Percentiles rank a stretch among this genome's conserved stretches.
Conservation (phyloP, 1,140 invertebrate species). For the Episyrphus balteatus region DNA sequence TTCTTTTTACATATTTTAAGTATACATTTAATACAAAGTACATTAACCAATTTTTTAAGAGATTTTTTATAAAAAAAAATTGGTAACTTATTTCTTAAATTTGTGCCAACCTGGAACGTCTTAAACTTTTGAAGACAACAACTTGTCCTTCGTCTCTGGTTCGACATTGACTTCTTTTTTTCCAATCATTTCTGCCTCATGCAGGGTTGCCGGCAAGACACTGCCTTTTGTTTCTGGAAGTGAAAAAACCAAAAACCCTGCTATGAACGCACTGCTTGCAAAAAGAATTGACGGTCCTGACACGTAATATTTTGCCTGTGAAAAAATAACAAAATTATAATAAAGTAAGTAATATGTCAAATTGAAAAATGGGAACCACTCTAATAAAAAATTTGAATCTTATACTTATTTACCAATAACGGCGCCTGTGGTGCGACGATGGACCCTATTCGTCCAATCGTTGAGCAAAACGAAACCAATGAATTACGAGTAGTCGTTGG, state of each 20-base stretch:
- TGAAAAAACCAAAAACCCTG: conserved; percentile 47
- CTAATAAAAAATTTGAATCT: too few species aligned
- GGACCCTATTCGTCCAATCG: conserved; percentile 59
- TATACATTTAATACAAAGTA: too few species aligned
- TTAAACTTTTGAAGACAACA: too few species aligned
- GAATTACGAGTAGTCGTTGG: conserved; percentile 56
- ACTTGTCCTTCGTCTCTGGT: too few species aligned
- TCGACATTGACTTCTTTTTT: conserved; percentile 8
- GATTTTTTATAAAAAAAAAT: too few species aligned
- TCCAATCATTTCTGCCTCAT: conserved; percentile 50
- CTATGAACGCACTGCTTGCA: conserved; percentile 43
- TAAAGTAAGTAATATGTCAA: too few species aligned
- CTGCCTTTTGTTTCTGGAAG: conserved; percentile 58
- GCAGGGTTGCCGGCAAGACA: conserved; percentile 56
- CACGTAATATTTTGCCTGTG: conserved; percentile 40
- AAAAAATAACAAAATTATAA: neutral
- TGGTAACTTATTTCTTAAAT: too few species aligned
- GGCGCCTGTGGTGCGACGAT: conserved; percentile 62
- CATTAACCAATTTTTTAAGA: too few species aligned
- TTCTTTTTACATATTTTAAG: too few species aligned
- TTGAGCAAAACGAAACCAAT: conserved; percentile 55
- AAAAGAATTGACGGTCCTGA: conserved; percentile 53
- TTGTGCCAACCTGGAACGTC: too few species aligned
- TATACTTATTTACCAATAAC: conserved; percentile 43
- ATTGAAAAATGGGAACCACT: neutral